Conservation (phyloP, 2,888 invertebrate genomes). For the Agonopterix alstromeriana region DNA sequence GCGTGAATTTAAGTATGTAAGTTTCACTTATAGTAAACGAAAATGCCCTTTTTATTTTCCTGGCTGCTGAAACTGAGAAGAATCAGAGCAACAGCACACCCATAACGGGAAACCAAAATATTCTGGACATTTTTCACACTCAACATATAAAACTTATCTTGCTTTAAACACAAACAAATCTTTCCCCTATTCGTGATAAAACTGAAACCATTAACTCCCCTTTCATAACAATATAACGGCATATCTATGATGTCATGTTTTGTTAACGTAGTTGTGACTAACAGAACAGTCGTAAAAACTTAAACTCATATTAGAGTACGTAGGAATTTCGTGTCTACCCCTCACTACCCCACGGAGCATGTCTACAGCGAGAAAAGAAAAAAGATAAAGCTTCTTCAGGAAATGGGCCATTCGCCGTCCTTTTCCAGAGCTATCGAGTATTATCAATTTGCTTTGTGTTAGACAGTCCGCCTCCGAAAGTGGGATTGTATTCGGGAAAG, state of each 20-base stretch:
- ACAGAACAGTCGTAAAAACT: slow-evolving; percentile 20
- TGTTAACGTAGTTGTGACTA: slow-evolving; percentile 8
- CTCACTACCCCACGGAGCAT: slow-evolving; percentile 17
- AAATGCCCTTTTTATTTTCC: too few relatives aligned
- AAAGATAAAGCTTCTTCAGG: slow-evolving; percentile 57
- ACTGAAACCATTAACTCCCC: too few relatives aligned
- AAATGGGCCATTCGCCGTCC: slow-evolving; percentile 59
- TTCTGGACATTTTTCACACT: too few relatives aligned
- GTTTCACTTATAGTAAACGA: too few relatives aligned
- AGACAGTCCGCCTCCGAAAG: slow-evolving; percentile 43
- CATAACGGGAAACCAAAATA: too few relatives aligned
- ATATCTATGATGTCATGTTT: slow-evolving; percentile 1
- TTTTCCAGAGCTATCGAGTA: slow-evolving; percentile 54
- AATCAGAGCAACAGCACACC: too few relatives aligned
- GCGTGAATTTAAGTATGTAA: too few relatives aligned
- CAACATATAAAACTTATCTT: too few relatives aligned
- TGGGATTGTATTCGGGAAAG: slow-evolving; percentile 30
- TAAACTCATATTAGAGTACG: slow-evolving; percentile 33
- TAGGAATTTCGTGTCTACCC: slow-evolving; percentile 28
- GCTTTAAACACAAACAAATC: too few relatives aligned
- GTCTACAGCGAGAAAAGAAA: slow-evolving; percentile 28
- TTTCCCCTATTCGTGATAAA: too few relatives aligned
- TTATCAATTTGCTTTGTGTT: slow-evolving; percentile 67
- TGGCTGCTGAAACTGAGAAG: too few relatives aligned
- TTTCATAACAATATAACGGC: too few relatives aligned